Evolutionary conservation across 2,113 vertebrate genomes (phyloP), one percentile per base, ranked within the genome.

Genomic region (Scartelaos histophorus): DNA sequence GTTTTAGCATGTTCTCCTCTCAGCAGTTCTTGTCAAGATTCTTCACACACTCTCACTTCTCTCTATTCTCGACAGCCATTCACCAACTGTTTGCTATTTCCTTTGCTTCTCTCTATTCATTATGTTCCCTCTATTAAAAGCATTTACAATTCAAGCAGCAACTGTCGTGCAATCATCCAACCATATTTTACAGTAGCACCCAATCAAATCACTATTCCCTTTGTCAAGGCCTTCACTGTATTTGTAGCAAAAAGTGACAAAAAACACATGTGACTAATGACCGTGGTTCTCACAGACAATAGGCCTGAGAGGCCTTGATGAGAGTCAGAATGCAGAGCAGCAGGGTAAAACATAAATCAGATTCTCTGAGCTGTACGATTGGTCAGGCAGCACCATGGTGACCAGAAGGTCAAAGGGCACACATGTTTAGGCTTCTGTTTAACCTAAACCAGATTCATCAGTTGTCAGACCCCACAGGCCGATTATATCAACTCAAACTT

Each of bases 21-120:
- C 67, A 74, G 58, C 73, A 67, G 73, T 61, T 86, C 73, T 66
- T 74, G 43, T 77, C 74, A 71, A 76, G 78, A 80, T 35, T 78
- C 69, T 84, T 86, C 87, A 85, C 79, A 82, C 85, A 47, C 71
- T 85, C 79, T 79, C 81, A 87, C 82, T 83, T 85, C 71, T 78
- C 81, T 84, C 68, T 13, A 67, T 81, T 68, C 81, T 83, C 38
- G 66, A 82, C 78, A 83, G 70, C 66, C 78, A 80, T 87, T 79
- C 85, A 78, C 80, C 81, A 82, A 85, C 71, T 85, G 77, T 81
- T 82, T 83, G 72, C 74, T 35, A 53, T 82, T 64, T 81, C 84
- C 69, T 82, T 81, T 64, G 58, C 66, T 77, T 82, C 73, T 65
- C 71, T 75, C 75, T 49, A 61, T 71, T 79, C 74, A 81, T 85